Percentiles rank a stretch among this genome's conserved stretches.
phyloP scores from a whole-genome alignment of 2,797 vertebrate genomes.

The Mormyrops attenuatus region DNA sequence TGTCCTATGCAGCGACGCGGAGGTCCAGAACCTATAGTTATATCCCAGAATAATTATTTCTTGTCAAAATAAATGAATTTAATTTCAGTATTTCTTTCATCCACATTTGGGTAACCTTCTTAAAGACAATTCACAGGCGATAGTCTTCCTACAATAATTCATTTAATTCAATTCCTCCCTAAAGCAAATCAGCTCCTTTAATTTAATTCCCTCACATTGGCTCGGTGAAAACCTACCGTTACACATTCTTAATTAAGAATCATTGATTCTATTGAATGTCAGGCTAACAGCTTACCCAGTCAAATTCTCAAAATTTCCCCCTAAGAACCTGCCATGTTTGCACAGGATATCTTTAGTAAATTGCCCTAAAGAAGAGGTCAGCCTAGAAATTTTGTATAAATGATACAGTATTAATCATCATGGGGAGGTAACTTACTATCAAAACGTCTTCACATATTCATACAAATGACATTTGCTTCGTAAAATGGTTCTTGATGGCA shows the following conservation, averaged over 20 bases:
- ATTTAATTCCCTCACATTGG: neutral
- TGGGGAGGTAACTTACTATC: neutral
- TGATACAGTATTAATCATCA: neutral
- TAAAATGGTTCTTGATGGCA: neutral
- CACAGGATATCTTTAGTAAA: neutral
- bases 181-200: neutral
- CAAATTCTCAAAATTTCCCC: neutral
- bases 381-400: neutral
- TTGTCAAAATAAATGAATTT: neutral
- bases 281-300: neutral
- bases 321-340: neutral
- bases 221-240: neutral
- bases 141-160: neutral
- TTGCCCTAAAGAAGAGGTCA: neutral
- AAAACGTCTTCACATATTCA: neutral
- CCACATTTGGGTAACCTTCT: neutral
- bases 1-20: neutral
- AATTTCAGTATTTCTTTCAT: neutral
- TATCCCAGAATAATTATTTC: neutral
- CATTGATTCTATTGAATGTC: conserved; percentile 6
- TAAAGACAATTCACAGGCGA: neutral
- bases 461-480: neutral
- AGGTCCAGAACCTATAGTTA: neutral
- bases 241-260: conserved; percentile 14
- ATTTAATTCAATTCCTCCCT: conserved; percentile 10